Evolutionary conservation across 1,140 invertebrate genomes (phyloP), one percentile per base, ranked within the genome.

Genomic region (Sweltsa coloradensis): DNA sequence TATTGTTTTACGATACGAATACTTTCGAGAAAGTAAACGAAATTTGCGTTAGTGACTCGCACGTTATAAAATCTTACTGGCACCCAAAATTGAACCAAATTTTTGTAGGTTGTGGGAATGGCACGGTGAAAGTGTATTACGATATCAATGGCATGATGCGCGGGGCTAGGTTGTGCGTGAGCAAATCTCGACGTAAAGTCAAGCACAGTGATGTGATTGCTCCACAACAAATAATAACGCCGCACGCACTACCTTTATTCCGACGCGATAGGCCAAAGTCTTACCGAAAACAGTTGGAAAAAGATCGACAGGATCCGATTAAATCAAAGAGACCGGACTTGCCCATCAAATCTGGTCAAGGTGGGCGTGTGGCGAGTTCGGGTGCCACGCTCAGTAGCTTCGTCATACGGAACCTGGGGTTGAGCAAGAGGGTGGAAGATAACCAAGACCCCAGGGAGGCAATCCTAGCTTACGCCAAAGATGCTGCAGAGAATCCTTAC

Each of bases 1-100:
- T 97, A 1, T 59, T 87, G 22, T 93, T 98, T 61, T 91, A 85
- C 52, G 78, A 90, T 55, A 70, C 80, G 3, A 78, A 82, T 34
- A 88, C 76, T 0, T 89, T 92, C 54, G 71, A 90, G 29, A 49
- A 77, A n/a, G 69, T 85, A 0, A 73, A 81, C 27, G 73, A 85
- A 49, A 78, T 97, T 31, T 68, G 77, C 31, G 81, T 91, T 7
- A 73, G 79, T 0, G 73, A 83, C 56, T 84, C 88, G 0, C 85
- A 89, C 60, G 78, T 94, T 0, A 89, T 99, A 23, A 85, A 92
- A 59, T 79, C 81, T 3, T 60, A 88, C 2, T 99, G 96, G 96
- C 96, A 99, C 70, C 88, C 95, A 0, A 92, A 92, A 65, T 65
- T 99, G 1, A 97, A 98, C 65, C 96, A 99, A 60, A 83, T 99